Conservation (phyloP, 2,113 vertebrate species). For the Cryptomyrus ogoouensis region DNA sequence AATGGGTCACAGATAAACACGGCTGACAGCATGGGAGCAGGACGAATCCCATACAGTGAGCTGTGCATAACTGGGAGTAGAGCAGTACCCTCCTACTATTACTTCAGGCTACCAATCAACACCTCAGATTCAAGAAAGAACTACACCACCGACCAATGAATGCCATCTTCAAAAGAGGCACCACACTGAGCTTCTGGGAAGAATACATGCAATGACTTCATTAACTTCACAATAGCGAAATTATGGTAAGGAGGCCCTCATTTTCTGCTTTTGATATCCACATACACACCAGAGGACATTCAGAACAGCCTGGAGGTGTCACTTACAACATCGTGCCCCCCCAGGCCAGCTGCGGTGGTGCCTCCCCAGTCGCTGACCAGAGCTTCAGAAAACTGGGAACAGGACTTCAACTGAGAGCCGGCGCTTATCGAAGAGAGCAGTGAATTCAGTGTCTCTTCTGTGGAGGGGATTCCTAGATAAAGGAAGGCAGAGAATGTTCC, state of each 20-base stretch:
- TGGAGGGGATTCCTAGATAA: conserved; percentile 67
- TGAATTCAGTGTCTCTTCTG: conserved; percentile 69
- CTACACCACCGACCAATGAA: neutral
- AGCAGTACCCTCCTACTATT: neutral
- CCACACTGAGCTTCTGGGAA: neutral
- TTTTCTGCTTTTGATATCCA: neutral
- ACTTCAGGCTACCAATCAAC: neutral
- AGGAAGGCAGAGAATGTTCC: neutral
- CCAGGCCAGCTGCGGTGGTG: conserved; percentile 57
- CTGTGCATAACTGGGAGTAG: neutral
- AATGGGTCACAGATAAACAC: neutral
- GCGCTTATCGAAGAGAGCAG: conserved; percentile 65
- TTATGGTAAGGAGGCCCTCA: neutral
- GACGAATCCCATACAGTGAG: neutral
- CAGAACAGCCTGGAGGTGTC: neutral
- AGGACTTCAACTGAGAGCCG: conserved; percentile 61
- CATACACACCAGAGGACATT: neutral
- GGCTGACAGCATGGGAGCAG: neutral
- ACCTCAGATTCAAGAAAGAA: neutral
- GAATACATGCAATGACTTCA: neutral
- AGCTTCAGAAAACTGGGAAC: conserved; percentile 69
- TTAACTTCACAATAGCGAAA: neutral
- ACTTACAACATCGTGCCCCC: conserved; percentile 74
- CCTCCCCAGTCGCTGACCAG: conserved; percentile 70
- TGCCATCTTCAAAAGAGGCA: neutral